A percentile compares a stretch with the other conserved stretches of the same genome.
Conservation (phyloP, 2,797 vertebrate genomes). For the Malacoraja senta region DNA sequence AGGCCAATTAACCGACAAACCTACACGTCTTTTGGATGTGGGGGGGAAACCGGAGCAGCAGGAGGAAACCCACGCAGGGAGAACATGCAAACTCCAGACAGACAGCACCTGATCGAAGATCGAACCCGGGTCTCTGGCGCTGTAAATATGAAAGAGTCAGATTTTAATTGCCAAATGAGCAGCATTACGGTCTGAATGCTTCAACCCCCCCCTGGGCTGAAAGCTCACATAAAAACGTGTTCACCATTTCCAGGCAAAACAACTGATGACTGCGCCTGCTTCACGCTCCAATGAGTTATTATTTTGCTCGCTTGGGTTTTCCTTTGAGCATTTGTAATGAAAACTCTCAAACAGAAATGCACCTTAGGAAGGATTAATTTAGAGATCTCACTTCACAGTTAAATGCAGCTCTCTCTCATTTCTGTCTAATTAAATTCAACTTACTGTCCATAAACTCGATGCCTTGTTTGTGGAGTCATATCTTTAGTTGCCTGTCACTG, state of each 20-base stretch:
- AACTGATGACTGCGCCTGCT: not conserved
- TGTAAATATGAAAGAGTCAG: not conserved
- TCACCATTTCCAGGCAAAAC: not conserved
- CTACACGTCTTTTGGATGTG: no score
- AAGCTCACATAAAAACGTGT: no score
- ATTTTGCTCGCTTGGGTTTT: not conserved
- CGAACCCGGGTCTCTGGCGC: no score
- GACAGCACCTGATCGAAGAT: no score
- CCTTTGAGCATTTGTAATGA: not conserved
- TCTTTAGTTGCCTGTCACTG: not conserved
- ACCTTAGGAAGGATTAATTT: not conserved
- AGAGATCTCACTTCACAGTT: not conserved
- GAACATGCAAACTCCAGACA: no score
- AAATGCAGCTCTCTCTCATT: not conserved
- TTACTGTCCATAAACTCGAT: conserved; percentile 27
- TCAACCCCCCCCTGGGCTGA: no score
- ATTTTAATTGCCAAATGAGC: not conserved
- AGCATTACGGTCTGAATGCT: not conserved
- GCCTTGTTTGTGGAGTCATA: conserved; percentile 11
- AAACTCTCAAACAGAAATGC: not conserved
- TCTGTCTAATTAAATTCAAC: not conserved
- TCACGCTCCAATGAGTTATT: not conserved
- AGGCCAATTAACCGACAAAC: no score
- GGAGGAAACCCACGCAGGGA: no score
- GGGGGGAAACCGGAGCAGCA: no score